Base-by-base conservation (phyloP, 2,113 vertebrate genomes). In the Malurus cyaneus region DNA sequence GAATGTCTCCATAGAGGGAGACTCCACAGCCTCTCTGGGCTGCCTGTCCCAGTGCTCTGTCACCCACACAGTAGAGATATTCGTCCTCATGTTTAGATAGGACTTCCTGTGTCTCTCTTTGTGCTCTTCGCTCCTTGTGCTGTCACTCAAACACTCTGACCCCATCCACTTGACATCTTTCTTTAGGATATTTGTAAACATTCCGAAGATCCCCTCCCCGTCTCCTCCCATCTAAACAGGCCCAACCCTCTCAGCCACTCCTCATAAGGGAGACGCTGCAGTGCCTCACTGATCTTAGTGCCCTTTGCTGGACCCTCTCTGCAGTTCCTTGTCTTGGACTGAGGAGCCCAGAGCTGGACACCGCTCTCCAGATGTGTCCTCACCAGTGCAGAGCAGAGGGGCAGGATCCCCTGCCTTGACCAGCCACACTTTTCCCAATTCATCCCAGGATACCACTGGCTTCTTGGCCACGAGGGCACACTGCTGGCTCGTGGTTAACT, bases 91-190 rank as follows among this genome's bases (percentile, higher is more conserved):
- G 19, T 59, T 66, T 32, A 52, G 12, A 28, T 8, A 36, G 36
- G 59, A 34, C 8, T 73, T 65, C 26, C 21, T 50, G 36, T 78
- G 15, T 15, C 12, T 28, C 44, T 26, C 20, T 64, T 71, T 15
- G 9, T 32, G 26, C 31, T 21, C 36, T 15, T 73, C 0, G 0
- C 10, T 36, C 52, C 36, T 65, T 44, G 31, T 34, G 12, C 44
- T 59, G 44, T 36, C 32, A 28, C 28, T 39, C 36, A n/a, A 26
- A 29, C 18, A 52, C 26, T 59, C 52, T 36, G 44, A 59, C 26
- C 21, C 21, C 18, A 19, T 16, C 32, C 11, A 8, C 28, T 46
- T 29, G 41, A 20, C 36, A 29, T 14, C 32, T 66, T 18, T 18
- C 77, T 50, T 5, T 39, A 29, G n/a, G 32, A 14, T 14, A 39